Evolutionary conservation across 1,140 invertebrate genomes (phyloP), one percentile per base, ranked within the genome.

Genomic region (Acromyrmex charruanus): DNA sequence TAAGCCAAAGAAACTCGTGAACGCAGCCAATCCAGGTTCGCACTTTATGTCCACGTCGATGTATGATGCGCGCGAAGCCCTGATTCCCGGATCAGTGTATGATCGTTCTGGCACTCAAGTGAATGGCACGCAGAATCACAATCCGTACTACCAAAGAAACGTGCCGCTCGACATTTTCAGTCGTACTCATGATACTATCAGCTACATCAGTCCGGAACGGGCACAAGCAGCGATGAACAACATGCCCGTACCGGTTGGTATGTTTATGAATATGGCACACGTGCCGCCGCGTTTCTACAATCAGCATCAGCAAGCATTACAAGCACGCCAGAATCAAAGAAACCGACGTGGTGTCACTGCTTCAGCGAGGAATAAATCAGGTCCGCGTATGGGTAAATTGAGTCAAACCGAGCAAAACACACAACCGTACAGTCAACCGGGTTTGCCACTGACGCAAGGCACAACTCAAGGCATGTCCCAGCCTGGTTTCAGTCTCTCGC

Each of bases 21-120:
- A 99, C 95, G 97, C 98, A 1, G 96, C 98, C 35, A 99, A 99
- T 95, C 99, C 99, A 3, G 99, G 99, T 2, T 98, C 98, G 1
- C 98, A 99, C 92, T 99, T 99, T 92, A 99, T 99, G 99, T 98
- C 98, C 18, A 99, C 98, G 25, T 98, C 98, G 12, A 99, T 99
- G 96, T 99, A 98, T 93, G 98, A 99, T 94, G 98, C 98, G 5
- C 96, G 98, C 77, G 98, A 99, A 94, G 98, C 98, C 0, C 96
- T 99, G 93, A 98, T 99, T 39, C 98, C 98, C 0, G 97, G 97
- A 0, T 97, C 97, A 51, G 97, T 98, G 1, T 98, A 98, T 93
- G 98, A 98, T 92, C 93, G 97, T 94, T 97, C 96, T 89, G 97
- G 94, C 89, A 14, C 69, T 0, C 96, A 95, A 82, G 95, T 94